A percentile compares a stretch with the other conserved stretches of the same genome.
These are phyloP conservation scores for Rafetus swinhoei DNA, from an alignment of 2,113 vertebrate genomes.

Conservation along the genomic window DNA sequence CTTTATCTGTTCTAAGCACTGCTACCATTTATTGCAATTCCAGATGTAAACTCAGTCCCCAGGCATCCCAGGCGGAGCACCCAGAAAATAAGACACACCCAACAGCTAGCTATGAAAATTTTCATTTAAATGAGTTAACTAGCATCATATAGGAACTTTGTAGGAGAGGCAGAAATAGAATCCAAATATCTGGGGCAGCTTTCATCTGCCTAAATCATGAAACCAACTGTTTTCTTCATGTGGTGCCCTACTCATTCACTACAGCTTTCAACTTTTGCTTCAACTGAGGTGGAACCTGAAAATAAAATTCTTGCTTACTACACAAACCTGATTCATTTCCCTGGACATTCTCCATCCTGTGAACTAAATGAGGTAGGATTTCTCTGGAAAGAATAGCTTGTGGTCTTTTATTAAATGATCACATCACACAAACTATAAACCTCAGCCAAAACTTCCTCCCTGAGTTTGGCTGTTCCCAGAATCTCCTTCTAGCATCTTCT, in stretches of 20 bases:
- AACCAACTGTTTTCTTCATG: fast-evolving
- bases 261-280: neutral
- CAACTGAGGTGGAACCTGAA: neutral
- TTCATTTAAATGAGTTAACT: neutral
- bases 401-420: neutral
- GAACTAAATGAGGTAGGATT: neutral
- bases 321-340: fast-evolving
- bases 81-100: neutral
- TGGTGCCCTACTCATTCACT: neutral
- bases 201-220: neutral
- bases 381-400: neutral
- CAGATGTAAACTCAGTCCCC: neutral
- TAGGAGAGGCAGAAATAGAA: neutral
- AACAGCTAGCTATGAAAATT: neutral
- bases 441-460: neutral
- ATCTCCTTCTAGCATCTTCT: neutral
- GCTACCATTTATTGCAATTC: neutral
- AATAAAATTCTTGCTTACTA: neutral
- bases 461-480: neutral
- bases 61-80: neutral
- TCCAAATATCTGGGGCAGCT: neutral
- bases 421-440: neutral
- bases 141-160: neutral
- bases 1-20: neutral
- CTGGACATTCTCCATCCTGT: neutral